Conservation (phyloP, 1,140 invertebrate genomes). For the Bacillus rossius region DNA sequence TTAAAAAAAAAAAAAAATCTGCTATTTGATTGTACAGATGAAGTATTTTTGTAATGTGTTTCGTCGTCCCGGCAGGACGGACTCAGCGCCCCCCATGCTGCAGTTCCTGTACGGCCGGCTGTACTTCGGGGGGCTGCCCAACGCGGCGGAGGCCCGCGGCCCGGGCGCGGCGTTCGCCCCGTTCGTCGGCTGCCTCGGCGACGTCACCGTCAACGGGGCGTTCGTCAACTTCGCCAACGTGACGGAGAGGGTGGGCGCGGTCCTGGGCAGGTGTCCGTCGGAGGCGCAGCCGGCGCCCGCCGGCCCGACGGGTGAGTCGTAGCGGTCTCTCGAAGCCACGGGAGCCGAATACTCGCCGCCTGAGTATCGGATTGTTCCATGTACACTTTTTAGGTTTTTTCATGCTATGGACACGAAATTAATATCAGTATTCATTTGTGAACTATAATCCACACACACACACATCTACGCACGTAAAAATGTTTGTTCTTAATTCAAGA, state of each 20-base stretch:
- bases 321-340: no score
- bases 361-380: no score
- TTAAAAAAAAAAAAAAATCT: no score
- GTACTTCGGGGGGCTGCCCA: slow-evolving; percentile 81
- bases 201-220: slow-evolving; percentile 74
- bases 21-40: no score
- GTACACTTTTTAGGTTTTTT: no score
- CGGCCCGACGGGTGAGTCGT: not conserved
- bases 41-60: no score
- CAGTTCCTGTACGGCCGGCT: slow-evolving; percentile 58
- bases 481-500: no score
- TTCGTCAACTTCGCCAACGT: slow-evolving; percentile 77
- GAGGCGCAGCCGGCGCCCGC: slow-evolving; percentile 30
- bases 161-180: slow-evolving; percentile 41
- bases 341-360: no score
- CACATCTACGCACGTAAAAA: no score
- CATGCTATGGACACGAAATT: no score
- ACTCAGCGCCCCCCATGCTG: slow-evolving; percentile 49
- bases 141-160: slow-evolving; percentile 42
- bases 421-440: no score
- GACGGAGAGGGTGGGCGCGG: slow-evolving; percentile 54
- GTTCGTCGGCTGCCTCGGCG: slow-evolving; percentile 81
- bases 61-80: slow-evolving; percentile 40
- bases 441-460: no score
- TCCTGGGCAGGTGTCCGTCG: slow-evolving; percentile 54